phyloP scores from a whole-genome alignment of 2,797 vertebrate species.

The Lacerta agilis region DNA sequence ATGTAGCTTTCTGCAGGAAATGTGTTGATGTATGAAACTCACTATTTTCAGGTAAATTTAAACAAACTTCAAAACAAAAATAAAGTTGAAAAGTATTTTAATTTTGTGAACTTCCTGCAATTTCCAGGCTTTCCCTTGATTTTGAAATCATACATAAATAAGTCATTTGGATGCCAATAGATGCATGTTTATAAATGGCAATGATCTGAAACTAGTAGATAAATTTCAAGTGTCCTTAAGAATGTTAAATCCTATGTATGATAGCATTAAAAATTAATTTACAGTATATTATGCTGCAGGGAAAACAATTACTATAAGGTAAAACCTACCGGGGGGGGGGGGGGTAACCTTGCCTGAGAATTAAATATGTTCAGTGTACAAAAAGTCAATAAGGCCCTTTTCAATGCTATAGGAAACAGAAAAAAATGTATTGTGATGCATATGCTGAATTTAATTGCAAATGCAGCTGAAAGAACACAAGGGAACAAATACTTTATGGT shows the following conservation, averaged over 20 bases:
- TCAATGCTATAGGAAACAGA: neutral
- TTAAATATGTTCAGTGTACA: slow-evolving; percentile 42
- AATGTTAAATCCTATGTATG: slow-evolving; percentile 69
- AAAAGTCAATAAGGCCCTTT: neutral
- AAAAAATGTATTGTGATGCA: neutral
- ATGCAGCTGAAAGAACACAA: slow-evolving; percentile 48
- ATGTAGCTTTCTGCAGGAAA: slow-evolving; percentile 36
- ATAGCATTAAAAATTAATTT: slow-evolving; percentile 75
- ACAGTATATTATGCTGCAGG: slow-evolving; percentile 67
- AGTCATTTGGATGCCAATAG: slow-evolving; percentile 33
- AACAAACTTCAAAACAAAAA: slow-evolving; percentile 49
- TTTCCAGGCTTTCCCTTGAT: neutral
- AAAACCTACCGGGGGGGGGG: slow-evolving; percentile 60
- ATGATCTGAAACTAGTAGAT: slow-evolving; percentile 57
- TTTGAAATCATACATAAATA: slow-evolving; percentile 1
- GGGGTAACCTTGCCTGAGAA: slow-evolving; percentile 44
- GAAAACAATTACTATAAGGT: slow-evolving; percentile 68
- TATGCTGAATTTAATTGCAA: slow-evolving; percentile 30
- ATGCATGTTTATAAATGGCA: slow-evolving; percentile 41
- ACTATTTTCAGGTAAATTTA: slow-evolving; percentile 34
- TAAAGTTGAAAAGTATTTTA: slow-evolving; percentile 29
- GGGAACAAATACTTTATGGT: slow-evolving; percentile 55
- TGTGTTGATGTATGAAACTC: slow-evolving; percentile 29
- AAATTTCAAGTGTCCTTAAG: slow-evolving; percentile 64
- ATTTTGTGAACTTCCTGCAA: slow-evolving; percentile 19